Evolutionary conservation across 2,797 vertebrate genomes (phyloP).

Genomic region (Limnodromus scolopaceus): DNA sequence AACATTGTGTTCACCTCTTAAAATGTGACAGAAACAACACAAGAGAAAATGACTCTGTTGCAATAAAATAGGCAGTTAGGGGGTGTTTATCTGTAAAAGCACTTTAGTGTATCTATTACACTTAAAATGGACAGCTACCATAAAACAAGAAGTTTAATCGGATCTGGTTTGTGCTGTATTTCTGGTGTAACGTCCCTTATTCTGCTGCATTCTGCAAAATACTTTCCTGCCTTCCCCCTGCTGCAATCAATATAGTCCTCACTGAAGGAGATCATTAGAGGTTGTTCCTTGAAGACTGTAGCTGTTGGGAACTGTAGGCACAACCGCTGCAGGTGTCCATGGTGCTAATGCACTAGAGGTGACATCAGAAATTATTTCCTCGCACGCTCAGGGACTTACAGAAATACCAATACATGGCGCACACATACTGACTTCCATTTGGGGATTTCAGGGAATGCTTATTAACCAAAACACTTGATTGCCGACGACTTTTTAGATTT

Average conservation of each 20-base stretch:
- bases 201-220: background rate
- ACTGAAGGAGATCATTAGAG: background rate
- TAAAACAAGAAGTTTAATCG: background rate
- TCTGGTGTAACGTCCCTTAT: background rate
- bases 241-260: background rate
- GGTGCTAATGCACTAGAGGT: background rate
- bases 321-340: rapidly evolving
- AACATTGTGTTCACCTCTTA: background rate
- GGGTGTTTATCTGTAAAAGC: background rate
- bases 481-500: background rate
- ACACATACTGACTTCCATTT: background rate
- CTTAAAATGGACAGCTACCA: background rate
- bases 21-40: background rate
- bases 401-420: background rate
- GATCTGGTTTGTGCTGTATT: background rate
- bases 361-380: background rate
- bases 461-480: background rate
- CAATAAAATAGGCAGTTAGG: background rate
- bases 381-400: background rate
- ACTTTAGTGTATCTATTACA: too few relatives aligned
- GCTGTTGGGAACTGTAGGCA: background rate
- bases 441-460: background rate
- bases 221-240: background rate
- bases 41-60: background rate
- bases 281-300: background rate